Evolutionary conservation across 2,888 invertebrate species (phyloP), one percentile per base, ranked within the genome.

Genomic region (Autographa pulchrina): DNA sequence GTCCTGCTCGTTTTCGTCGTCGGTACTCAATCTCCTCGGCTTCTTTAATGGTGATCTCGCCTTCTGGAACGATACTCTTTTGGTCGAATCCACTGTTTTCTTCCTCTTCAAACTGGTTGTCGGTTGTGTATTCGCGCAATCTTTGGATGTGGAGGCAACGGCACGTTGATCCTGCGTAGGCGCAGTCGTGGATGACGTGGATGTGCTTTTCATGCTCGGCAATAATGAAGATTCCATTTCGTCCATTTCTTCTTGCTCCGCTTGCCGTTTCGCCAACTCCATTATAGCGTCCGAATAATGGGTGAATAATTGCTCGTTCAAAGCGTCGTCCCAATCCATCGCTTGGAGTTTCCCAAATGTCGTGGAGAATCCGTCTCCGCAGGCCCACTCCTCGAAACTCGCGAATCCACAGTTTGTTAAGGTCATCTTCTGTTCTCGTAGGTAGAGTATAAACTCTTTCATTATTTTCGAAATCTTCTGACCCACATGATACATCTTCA

Each of bases 371-470:
- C 62, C 62, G 2, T n/a, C 41, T 4, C 13, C 62, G 16, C n/a
- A 35, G 4, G 62, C 62, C 62, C 62, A 62, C 41, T 38, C 62
- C 18, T 62, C 62, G 62, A 64, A 54, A 32, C 13, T 64, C 48
- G 11, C 61, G 61, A 61, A 61, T 31, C 61, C 61, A 61, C 38
- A 38, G 38, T 61, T 61, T 9, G 54, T 54, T 20, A 54, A 54
- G 7, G 54, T n/a, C 20, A 18, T 54, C 54, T 54, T 54, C 7
- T 54, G 3, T n/a, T 54, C 54, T 16, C 9, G 3, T 9, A 54
- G 54, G 54, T 54, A 54, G n/a, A n/a, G 1, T n/a, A 54, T 54
- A n/a, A 54, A 54, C n/a, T 54, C 54, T n/a, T 54, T 54, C 54
- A 54, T 54, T 8, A 54, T n/a, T 54, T n/a, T 54, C n/a, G 54